Evolutionary conservation across 2,113 vertebrate species (phyloP), one percentile per base, ranked within the genome.

Genomic region (Callorhinus ursinus): DNA sequence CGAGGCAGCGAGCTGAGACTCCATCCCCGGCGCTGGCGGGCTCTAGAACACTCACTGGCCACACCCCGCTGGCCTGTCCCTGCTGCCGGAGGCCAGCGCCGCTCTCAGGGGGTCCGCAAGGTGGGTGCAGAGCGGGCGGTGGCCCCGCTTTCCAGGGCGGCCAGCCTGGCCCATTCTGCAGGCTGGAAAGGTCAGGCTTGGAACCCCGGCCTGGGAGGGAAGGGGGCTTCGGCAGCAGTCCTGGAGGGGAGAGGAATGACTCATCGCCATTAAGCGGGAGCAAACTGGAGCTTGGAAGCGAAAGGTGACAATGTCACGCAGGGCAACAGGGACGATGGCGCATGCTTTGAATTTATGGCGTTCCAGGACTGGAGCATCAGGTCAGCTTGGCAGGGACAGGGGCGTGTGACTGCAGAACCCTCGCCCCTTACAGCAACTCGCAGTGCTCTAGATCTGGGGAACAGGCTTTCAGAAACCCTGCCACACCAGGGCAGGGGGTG

Each of bases 1-100:
- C 14, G 1, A 2, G 18, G 11, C 5, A 0, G 12, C 28, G 12
- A 31, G 19, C 21, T 9, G 16, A 42, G 71, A 36, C 12, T 7
- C 36, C 10, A 12, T 7, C 57, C 22, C 10, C 0, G 57, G 57
- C 33, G 36, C 61, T 31, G n/a, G 19, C 2, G 0, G 39, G 33
- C 39, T 26, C 74, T 24, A 39, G 65, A 65, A 24, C 24, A 5
- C 33, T 2, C 1, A 0, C 57, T 13, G 63, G 15, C 72, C 49
- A 14, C 26, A 7, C 18, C 42, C 21, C 11, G 46, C 24, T 6
- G 71, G 42, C 36, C 21, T 2, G 39, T 84, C 81, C 13, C 24
- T 0, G 16, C 71, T 15, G 53, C 42, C 0, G 1, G 33, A 57
- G 15, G 46, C 49, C 13, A 7, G 22, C 4, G 49, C 24, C 0